Conservation (phyloP, 2,888 invertebrate genomes). For the Nephrotoma appendiculata region DNA sequence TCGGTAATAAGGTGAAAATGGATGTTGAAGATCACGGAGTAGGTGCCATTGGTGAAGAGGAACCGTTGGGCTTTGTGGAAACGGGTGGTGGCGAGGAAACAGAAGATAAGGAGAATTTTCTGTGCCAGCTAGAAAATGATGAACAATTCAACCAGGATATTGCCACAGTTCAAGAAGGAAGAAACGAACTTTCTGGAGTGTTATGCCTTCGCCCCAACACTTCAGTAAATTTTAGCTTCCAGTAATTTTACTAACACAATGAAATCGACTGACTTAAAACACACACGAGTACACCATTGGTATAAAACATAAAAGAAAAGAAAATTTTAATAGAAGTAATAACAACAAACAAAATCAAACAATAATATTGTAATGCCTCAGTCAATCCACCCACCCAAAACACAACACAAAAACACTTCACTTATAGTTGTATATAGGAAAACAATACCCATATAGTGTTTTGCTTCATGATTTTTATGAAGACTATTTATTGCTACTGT, state of each 20-base stretch:
- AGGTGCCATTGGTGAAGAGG: too few relatives aligned
- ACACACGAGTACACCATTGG: background rate
- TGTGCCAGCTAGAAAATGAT: too few relatives aligned
- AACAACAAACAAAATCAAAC: background rate
- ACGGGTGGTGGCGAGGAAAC: too few relatives aligned
- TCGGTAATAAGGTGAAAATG: too few relatives aligned
- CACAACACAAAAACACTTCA: background rate
- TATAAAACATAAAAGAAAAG: background rate
- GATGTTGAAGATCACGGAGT: too few relatives aligned
- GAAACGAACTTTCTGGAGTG: too few relatives aligned
- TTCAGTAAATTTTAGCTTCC: background rate
- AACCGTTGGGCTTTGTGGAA: too few relatives aligned
- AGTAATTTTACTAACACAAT: background rate
- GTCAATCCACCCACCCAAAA: background rate
- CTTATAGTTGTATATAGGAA: background rate
- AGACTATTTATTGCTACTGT: background rate
- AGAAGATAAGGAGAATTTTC: too few relatives aligned
- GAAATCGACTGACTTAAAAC: background rate
- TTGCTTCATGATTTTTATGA: constrained; percentile 2
- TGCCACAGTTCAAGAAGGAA: too few relatives aligned
- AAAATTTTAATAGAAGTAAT: background rate
- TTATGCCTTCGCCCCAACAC: too few relatives aligned
- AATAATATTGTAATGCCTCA: background rate
- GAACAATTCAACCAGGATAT: too few relatives aligned
- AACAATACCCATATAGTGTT: constrained; percentile 1